Base-by-base conservation (phyloP, 2,797 vertebrate species). In the Gobionotothen gibberifrons region DNA sequence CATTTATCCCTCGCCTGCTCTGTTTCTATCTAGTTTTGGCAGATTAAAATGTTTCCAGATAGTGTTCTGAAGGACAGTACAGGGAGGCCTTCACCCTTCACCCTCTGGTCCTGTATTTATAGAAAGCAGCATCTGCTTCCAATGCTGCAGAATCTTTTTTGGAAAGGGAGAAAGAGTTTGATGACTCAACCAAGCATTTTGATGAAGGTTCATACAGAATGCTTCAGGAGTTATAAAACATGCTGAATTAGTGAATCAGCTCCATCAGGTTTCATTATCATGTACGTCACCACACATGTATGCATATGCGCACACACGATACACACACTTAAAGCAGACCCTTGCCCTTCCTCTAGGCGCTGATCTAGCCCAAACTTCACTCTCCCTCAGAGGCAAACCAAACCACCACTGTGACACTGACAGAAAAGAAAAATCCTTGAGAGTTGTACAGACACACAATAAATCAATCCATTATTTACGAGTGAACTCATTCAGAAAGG, bases 401-500 rank as follows among this genome's bases (percentile, higher is more conserved):
- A 90, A 85, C 81, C 69, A 63, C 77, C 75, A 74, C 83, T 84
- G 84, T 84, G 82, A 85, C 82, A 81, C 68, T 63, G 62, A 72
- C 61, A 70, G 61, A 59, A 72, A 44, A 56, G 36, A 82, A 77
- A 83, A 86, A 87, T 89, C 69, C 85, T 88, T 81, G 76, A 81
- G 84, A 91, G 79, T 91, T 75, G 80, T 79, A 78, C 84, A 89
- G 90, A 90, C 79, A 80, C 84, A 90, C 88, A 89, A 90, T 92
- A 90, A 91, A 92, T 92, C 89, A 91, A 90, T 92, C 86, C 90
- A 89, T 92, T 91, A 91, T 93, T 92, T 91, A 91, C 86, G 72
- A 92, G 89, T 90, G 91, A 93, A 91, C 85, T 93, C 88, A 91
- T 91, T 93, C 92, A 89, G 93, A 92, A 91, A 93, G 87, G 86